These are phyloP conservation scores for Paradoxurus hermaphroditus DNA, from an alignment of 2,113 vertebrate species.

Conservation along the genomic window DNA sequence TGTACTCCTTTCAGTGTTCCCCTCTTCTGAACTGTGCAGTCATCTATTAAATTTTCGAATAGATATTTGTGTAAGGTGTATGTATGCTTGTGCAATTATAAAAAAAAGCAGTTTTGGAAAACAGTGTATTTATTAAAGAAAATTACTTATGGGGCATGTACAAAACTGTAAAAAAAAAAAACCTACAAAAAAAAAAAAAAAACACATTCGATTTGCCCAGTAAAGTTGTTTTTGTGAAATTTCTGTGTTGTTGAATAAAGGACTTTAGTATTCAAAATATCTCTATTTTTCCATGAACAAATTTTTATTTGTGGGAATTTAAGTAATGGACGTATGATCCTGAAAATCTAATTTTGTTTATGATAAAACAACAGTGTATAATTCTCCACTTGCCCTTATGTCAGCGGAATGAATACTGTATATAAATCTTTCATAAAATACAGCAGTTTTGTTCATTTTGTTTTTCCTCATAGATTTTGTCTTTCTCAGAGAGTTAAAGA, in stretches of 20 bases:
- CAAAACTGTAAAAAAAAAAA: conserved; percentile 87
- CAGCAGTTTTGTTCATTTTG: conserved; percentile 56
- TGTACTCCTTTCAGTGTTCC: conserved; percentile 86
- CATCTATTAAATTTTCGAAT: conserved; percentile 90
- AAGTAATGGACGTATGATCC: conserved; percentile 68
- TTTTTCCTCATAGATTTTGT: conserved; percentile 56
- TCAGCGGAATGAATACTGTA: conserved; percentile 64
- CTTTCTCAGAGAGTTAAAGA: conserved; percentile 43
- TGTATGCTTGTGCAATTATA: conserved; percentile 92
- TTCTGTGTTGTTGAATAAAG: conserved; percentile 93
- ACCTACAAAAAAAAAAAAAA: conserved; percentile 45
- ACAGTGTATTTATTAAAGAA: conserved; percentile 90
- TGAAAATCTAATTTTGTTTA: conserved; percentile 66
- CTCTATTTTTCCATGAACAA: conserved; percentile 86
- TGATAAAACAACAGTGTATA: conserved; percentile 23
- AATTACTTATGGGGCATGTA: conserved; percentile 90
- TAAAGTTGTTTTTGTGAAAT: conserved; percentile 92
- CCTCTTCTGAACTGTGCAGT: conserved; percentile 88
- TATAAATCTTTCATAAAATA: conserved; percentile 58
- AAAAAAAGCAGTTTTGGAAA: conserved; percentile 87
- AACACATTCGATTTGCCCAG: conserved; percentile 86
- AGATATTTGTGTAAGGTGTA: conserved; percentile 91
- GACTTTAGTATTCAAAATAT: conserved; percentile 90
- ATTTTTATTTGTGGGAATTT: conserved; percentile 82
- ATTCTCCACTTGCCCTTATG: conserved; percentile 39